Evolutionary conservation across 2,113 vertebrate species (phyloP), one percentile per base, ranked within the genome.

Genomic region (Engraulis encrasicolus): DNA sequence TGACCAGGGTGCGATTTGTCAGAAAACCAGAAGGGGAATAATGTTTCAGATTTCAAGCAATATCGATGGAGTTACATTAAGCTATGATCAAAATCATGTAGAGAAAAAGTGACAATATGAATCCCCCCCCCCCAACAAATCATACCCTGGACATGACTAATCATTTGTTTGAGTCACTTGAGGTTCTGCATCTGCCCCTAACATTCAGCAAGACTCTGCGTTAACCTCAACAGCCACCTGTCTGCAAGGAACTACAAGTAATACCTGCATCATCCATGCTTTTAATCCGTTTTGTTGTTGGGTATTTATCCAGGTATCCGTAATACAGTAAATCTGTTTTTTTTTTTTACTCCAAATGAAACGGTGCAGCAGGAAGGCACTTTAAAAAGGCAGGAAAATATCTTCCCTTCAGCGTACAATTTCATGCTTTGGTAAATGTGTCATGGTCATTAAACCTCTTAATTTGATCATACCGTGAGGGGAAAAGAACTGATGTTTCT

Each of bases 401-500:
- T 66, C 23, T 66, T 12, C 58, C 58, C n/a, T 27, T 66, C 9
- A 23, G 58, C 58, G 7, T 27, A 66, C 6, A 23, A 66, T 66
- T 66, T 66, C n/a, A 66, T 66, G 58, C 58, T 31, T 66, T 66
- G 11, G n/a, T 11, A 66, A 66, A 66, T 66, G 23, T 66, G 58
- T 66, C 58, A 61, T 20, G n/a, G 58, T 66, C n/a, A 66, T 66
- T 66, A 66, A 66, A 66, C 58, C n/a, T 27, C n/a, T 23, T 66
- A 66, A 66, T 27, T 66, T 27, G 9, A 66, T 66, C 18, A n/a
- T 23, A 45, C 40, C 40, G 40, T 5, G 40, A 45, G 40, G 23
- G n/a, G n/a, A 66, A 6, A 23, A 66, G 6, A 66, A 66, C n/a
- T 66, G 6, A 66, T 12, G 0, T 6, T 27, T 66, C 23, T 27